These are phyloP conservation scores for Etheostoma spectabile DNA, from an alignment of 2,113 vertebrate species.

Conservation along the genomic window DNA sequence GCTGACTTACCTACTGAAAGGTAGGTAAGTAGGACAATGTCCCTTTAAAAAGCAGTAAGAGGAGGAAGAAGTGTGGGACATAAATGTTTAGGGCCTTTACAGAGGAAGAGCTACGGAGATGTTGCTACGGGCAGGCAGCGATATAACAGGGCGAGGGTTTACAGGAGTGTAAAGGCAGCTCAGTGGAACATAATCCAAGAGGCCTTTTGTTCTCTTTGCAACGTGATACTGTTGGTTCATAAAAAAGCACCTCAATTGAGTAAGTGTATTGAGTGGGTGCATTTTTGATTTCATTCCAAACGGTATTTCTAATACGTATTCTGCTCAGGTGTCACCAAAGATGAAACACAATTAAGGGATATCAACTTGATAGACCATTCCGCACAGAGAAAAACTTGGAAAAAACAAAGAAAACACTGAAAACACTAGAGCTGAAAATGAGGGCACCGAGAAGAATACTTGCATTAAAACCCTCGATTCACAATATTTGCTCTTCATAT, in stretches of 20 bases:
- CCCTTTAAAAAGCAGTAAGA: constrained; percentile 66
- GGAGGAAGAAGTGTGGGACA: constrained; percentile 46
- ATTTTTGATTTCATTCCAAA: constrained; percentile 70
- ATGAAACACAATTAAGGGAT: constrained; percentile 69
- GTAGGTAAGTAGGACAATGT: constrained; percentile 63
- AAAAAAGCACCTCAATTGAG: constrained; percentile 69
- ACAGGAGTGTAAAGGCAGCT: constrained; percentile 64
- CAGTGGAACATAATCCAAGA: constrained; percentile 55
- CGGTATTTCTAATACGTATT: constrained; percentile 71
- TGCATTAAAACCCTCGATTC: constrained; percentile 30
- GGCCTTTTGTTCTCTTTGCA: constrained; percentile 70
- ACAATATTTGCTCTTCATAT: constrained; percentile 50
- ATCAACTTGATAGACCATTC: constrained; percentile 57
- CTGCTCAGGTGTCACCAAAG: constrained; percentile 74
- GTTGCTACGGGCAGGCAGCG: constrained; percentile 10
- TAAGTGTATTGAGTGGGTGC: constrained; percentile 64
- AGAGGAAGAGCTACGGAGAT: constrained; percentile 35
- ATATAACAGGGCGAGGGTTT: constrained; percentile 60
- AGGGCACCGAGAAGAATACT: constrained; percentile 50
- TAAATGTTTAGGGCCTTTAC: constrained; percentile 62
- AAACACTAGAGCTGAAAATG: constrained; percentile 45
- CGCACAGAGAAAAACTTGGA: constrained; percentile 32
- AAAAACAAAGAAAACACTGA: constrained; percentile 3
- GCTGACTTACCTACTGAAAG: constrained; percentile 31
- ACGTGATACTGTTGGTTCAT: constrained; percentile 61